phyloP scores from a whole-genome alignment of 2,888 invertebrate genomes.

The Hyles lineata region DNA sequence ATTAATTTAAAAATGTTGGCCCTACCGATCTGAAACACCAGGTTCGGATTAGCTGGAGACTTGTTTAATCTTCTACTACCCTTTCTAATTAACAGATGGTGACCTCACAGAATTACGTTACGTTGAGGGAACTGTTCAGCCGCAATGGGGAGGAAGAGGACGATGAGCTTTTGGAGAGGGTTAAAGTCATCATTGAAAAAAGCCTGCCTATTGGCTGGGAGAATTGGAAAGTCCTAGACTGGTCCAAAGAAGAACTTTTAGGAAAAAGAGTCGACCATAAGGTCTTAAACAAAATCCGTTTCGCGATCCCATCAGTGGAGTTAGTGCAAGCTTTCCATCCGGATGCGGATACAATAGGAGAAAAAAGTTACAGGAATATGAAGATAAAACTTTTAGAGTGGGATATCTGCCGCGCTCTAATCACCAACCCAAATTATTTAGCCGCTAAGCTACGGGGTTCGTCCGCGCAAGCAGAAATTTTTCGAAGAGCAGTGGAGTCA shows the following conservation, averaged over 20 bases:
- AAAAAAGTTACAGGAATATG: constrained; percentile 18
- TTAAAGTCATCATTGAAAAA: no score
- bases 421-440: background rate
- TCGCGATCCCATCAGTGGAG: constrained; percentile 11
- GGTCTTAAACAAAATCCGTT: constrained; percentile 1
- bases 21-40: no score
- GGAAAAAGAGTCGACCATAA: constrained; percentile 16
- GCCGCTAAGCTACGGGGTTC: background rate
- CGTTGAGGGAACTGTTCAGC: no score
- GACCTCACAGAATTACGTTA: no score
- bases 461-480: background rate
- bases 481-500: background rate
- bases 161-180: no score
- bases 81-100: no score
- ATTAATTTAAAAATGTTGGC: no score
- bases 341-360: constrained; percentile 12
- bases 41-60: no score
- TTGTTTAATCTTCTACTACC: no score
- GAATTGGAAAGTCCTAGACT: constrained; percentile 12
- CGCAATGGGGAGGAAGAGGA: no score
- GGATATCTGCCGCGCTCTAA: constrained; percentile 4
- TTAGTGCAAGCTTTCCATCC: constrained; percentile 24
- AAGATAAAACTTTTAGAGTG: constrained; percentile 4
- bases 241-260: constrained; percentile 20
- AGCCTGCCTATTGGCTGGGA: constrained; percentile 7